A percentile compares a stretch with the other conserved stretches of the same genome.
These are phyloP conservation scores for Crotalus tigris DNA, from an alignment of 2,113 vertebrate species.

Conservation along the genomic window DNA sequence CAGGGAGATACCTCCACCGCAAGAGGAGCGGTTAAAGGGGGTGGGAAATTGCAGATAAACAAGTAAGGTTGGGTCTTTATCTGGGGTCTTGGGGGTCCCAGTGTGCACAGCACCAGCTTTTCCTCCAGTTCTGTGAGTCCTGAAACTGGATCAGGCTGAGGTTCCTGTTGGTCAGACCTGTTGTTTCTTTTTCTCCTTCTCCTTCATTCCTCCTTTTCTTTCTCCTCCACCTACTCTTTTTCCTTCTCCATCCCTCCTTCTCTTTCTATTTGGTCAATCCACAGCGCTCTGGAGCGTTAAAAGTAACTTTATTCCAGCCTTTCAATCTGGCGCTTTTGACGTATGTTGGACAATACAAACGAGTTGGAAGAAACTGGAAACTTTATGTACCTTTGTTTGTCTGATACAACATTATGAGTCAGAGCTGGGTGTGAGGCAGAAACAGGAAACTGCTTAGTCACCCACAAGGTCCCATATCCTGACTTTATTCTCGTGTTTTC, in stretches of 20 bases:
- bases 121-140: neutral
- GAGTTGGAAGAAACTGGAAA: neutral
- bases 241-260: neutral
- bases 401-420: neutral
- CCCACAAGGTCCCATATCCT: neutral
- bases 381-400: neutral
- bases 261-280: neutral
- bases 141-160: neutral
- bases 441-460: neutral
- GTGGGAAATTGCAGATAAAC: neutral
- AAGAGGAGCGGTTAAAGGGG: neutral
- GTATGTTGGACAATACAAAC: neutral
- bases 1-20: neutral
- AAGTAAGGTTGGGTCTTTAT: neutral
- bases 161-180: neutral
- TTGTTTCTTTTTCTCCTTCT: neutral
- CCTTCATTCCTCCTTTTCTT: neutral
- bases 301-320: neutral
- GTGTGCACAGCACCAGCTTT: neutral
- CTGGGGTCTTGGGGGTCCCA: neutral
- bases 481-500: neutral
- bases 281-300: neutral
- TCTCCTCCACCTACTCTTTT: neutral
- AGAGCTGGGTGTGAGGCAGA: accelerated
- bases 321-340: neutral